Conservation (phyloP, 2,113 vertebrate species). For the Eidolon helvum region DNA sequence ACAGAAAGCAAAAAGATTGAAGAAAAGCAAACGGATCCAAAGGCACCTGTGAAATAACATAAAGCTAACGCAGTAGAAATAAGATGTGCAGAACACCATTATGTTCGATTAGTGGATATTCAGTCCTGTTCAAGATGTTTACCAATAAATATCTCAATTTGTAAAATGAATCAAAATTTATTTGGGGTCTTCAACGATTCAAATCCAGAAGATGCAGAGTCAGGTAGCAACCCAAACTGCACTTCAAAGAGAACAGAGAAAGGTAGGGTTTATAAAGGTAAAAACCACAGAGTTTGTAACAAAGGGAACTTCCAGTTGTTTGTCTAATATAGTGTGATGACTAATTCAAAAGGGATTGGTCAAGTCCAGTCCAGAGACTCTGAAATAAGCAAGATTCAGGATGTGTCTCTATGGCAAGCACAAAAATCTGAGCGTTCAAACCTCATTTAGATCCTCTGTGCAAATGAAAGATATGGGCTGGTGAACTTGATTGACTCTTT, state of each 20-base stretch:
- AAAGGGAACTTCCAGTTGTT: background rate
- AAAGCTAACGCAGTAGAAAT: background rate
- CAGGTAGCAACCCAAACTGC: background rate
- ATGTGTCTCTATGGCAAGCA: too few relatives aligned
- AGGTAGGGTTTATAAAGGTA: background rate
- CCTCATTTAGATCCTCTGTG: background rate
- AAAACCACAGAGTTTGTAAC: background rate
- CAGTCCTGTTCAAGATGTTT: background rate
- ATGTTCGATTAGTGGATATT: background rate
- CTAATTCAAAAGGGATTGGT: background rate
- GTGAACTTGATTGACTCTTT: background rate
- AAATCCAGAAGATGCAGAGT: background rate
- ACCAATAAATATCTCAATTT: background rate
- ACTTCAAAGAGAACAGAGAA: background rate
- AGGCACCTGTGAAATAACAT: background rate
- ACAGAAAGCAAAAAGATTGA: background rate
- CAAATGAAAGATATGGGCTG: background rate
- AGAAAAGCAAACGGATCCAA: background rate
- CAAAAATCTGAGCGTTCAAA: background rate
- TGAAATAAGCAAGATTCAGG: background rate
- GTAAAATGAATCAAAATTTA: background rate
- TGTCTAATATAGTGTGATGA: background rate
- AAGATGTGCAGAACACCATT: background rate
- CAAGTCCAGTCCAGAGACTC: background rate
- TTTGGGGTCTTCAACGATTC: background rate